Conservation (phyloP, 1,140 invertebrate species). For the Lutraria rhynchaena region DNA sequence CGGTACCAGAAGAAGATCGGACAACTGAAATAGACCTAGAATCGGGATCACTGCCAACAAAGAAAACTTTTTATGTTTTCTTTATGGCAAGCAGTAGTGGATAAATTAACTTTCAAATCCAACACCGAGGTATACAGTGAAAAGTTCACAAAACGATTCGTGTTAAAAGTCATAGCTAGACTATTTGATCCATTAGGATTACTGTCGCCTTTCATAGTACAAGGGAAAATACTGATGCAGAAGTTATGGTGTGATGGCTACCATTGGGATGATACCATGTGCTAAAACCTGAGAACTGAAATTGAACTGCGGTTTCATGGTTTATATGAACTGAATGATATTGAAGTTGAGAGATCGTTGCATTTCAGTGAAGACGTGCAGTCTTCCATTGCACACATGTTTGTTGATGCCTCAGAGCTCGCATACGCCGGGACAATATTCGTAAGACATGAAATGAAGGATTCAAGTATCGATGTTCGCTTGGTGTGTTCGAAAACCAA, state of each 20-base stretch:
- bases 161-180: no score
- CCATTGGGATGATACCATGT: no score
- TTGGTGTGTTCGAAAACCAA: constrained; percentile 2
- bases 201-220: no score
- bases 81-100: neutral
- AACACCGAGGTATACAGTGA: neutral
- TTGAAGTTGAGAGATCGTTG: neutral
- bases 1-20: constrained; percentile 24
- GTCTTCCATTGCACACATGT: no score
- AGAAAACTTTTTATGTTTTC: neutral
- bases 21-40: constrained; percentile 10
- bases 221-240: no score
- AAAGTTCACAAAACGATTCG: no score
- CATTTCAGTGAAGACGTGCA: neutral
- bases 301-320: neutral
- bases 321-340: neutral
- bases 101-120: neutral
- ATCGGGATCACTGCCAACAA: neutral
- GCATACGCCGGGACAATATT: no score
- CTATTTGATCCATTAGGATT: no score
- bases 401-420: no score
- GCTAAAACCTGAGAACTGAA: no score
- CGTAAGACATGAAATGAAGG: neutral
- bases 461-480: neutral
- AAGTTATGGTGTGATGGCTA: no score